Conservation (phyloP, 2,888 invertebrate species). For the Nebria brevicollis region DNA sequence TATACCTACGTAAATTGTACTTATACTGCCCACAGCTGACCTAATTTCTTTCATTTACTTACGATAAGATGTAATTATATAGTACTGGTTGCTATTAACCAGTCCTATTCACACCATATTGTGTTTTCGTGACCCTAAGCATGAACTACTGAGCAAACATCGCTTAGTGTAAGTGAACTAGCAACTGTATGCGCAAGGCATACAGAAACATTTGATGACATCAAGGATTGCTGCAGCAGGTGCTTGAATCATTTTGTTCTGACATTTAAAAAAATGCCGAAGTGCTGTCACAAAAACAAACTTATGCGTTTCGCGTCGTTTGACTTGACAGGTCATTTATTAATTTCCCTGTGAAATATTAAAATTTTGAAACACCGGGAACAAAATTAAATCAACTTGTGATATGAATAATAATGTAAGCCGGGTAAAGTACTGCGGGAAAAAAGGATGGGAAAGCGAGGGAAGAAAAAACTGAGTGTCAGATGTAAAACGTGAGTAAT, state of each 20-base stretch:
- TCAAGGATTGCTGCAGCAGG: no score
- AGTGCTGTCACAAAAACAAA: neutral
- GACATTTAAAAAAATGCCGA: neutral
- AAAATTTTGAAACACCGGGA: neutral
- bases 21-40: neutral
- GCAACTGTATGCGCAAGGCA: no score
- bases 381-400: neutral
- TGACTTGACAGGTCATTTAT: neutral
- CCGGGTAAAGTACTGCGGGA: neutral
- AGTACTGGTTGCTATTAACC: no score
- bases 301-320: neutral
- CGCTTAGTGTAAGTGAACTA: no score
- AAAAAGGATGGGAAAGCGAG: neutral
- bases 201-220: no score
- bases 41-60: conserved; percentile 1
- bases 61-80: neutral
- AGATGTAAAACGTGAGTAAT: neutral
- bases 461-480: neutral
- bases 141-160: no score
- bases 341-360: neutral
- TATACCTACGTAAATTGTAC: neutral
- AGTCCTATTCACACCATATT: neutral
- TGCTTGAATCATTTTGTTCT: no score
- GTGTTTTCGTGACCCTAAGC: neutral
- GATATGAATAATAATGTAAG: neutral